Evolutionary conservation across 2,113 vertebrate species (phyloP), one percentile per base, ranked within the genome.

Genomic region (Leptosomus discolor): DNA sequence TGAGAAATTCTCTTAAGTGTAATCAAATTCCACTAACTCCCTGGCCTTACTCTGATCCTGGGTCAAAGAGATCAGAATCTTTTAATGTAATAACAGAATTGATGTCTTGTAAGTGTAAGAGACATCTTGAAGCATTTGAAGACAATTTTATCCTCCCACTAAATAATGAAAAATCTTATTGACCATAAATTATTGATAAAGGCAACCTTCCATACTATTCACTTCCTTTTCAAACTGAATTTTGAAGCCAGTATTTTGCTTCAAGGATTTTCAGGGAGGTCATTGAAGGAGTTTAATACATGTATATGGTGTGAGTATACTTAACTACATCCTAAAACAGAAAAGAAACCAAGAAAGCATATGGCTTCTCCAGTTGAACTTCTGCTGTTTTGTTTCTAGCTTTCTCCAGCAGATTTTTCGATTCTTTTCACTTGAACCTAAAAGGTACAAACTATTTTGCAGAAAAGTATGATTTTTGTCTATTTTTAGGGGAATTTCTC

Each of bases 1-100:
- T 0, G 1, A 80, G 15, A 84, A 73, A 58, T 18, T 60, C 14
- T 46, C 7, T 48, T 54, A 54, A 1, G 0, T 11, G 2, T 11
- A 46, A 77, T 32, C 26, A 81, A 5, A 65, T 39, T 30, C 41
- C 60, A 8, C 39, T 26, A 12, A 36, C 11, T 70, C 3, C 2
- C 17, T 16, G 41, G 5, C 6, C 27, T 74, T 86, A 16, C 18
- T 86, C 56, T 75, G 14, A n/a, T 61, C 11, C 30, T 39, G 45
- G 15, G 30, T 51, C 39, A 85, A 13, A 77, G 27, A 57, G 30
- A 8, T 43, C 41, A 67, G 27, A 78, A 67, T 50, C n/a, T n/a
- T 12, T 45, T 87, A 6, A 5, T 19, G 8, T 24, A 34, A 5
- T 26, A 58, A 60, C 6, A 74, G 9, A 71, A 79, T 8, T 34